A percentile compares a stretch with the other conserved stretches of the same genome.
These are phyloP conservation scores for Brotula barbata DNA, from an alignment of 2,797 vertebrate genomes.

Conservation along the genomic window DNA sequence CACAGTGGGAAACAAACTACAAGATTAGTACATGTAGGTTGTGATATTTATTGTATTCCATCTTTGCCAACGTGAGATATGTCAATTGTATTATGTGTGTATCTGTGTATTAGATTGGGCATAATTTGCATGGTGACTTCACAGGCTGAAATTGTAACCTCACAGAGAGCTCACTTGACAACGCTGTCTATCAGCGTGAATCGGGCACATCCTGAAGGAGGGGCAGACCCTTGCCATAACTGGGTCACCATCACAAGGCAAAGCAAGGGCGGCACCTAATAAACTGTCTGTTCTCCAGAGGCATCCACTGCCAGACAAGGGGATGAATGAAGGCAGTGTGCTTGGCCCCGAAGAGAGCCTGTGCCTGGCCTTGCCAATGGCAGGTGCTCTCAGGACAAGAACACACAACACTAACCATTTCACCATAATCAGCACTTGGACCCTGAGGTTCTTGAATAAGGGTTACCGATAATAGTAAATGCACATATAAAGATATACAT, in stretches of 20 bases:
- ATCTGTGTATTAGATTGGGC: conserved; percentile 36
- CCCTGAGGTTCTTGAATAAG: background rate
- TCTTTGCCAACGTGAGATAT: conserved; percentile 4
- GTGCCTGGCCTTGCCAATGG: conserved; percentile 6
- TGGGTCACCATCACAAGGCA: conserved; percentile 44
- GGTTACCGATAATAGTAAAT: background rate
- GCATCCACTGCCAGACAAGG: conserved; percentile 6
- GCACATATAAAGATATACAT: background rate
- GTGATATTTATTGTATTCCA: conserved; percentile 12
- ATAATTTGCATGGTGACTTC: conserved; percentile 19
- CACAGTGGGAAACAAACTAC: background rate
- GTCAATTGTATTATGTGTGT: conserved; percentile 11
- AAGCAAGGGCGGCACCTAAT: conserved; percentile 5
- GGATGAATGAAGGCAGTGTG: conserved; percentile 16
- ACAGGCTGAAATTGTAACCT: conserved; percentile 34
- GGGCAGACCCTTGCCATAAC: conserved; percentile 34
- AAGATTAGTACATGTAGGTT: background rate
- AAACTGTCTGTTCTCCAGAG: conserved; percentile 11
- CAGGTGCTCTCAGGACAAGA: conserved; percentile 9
- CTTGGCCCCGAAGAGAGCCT: background rate
- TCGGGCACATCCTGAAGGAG: conserved; percentile 44
- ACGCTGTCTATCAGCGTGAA: conserved; percentile 39
- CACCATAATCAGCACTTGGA: background rate
- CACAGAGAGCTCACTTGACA: conserved; percentile 29
- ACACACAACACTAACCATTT: background rate